These are phyloP conservation scores for Tetranychus urticae DNA, from an alignment of 1,140 invertebrate species.

Conservation along the genomic window DNA sequence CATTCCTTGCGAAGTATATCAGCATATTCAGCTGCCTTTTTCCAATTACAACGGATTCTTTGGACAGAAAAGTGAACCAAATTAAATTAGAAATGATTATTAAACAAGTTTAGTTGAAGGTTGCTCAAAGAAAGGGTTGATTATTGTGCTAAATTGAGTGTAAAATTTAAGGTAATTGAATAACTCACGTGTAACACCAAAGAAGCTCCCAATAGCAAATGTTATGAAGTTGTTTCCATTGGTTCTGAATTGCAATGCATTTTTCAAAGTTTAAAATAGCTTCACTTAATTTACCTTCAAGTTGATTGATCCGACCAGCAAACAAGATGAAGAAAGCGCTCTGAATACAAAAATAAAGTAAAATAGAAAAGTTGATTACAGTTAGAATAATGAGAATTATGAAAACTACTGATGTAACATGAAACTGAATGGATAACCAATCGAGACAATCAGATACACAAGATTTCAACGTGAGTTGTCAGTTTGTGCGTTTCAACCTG, in stretches of 20 bases:
- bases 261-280: neutral
- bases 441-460: too few species aligned
- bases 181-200: slow-evolving; percentile 51
- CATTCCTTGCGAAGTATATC: slow-evolving; percentile 44
- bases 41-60: slow-evolving; percentile 33
- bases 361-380: neutral
- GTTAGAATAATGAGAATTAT: neutral
- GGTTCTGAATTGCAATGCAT: slow-evolving; percentile 15
- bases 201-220: slow-evolving; percentile 85
- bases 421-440: neutral
- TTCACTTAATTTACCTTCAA: neutral
- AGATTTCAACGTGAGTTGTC: too few species aligned
- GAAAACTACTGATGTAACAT: neutral
- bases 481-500: too few species aligned
- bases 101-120: neutral
- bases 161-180: neutral
- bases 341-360: neutral
- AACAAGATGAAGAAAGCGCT: slow-evolving; percentile 2
- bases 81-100: neutral
- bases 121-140: too few species aligned
- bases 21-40: slow-evolving; percentile 42
- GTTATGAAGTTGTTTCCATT: slow-evolving; percentile 85
- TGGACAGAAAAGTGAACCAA: too few species aligned
- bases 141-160: neutral
- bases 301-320: slow-evolving; percentile 1